These are phyloP conservation scores for Phymorhynchus buccinoides DNA, from an alignment of 1,140 invertebrate genomes.

Conservation along the genomic window DNA sequence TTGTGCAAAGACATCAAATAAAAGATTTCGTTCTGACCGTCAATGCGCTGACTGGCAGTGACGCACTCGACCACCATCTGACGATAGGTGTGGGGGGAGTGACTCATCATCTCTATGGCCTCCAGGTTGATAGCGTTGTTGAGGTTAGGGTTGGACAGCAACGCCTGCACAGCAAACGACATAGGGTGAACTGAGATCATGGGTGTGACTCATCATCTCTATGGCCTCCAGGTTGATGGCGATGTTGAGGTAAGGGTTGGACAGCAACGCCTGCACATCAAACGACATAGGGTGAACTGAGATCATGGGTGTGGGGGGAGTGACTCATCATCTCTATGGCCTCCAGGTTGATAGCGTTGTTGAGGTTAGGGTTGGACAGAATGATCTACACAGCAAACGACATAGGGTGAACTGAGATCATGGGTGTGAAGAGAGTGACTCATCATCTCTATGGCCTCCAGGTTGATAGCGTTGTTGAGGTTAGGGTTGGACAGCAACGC, in stretches of 20 bases:
- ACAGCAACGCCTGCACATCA: constrained; percentile 62
- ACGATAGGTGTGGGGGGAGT: constrained; percentile 63
- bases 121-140: constrained; percentile 66
- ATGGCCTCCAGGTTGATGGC: constrained; percentile 67
- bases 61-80: constrained; percentile 70
- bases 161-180: constrained; percentile 53
- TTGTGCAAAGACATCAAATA: no score
- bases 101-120: constrained; percentile 65
- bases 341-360: constrained; percentile 65
- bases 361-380: constrained; percentile 62
- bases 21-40: constrained; percentile 48
- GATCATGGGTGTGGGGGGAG: constrained; percentile 64
- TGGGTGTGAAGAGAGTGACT: constrained; percentile 62
- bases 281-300: constrained; percentile 32
- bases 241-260: constrained; percentile 63
- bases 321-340: constrained; percentile 65
- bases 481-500: constrained; percentile 65
- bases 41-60: constrained; percentile 63
- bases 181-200: no score
- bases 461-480: constrained; percentile 64
- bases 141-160: constrained; percentile 65
- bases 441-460: constrained; percentile 66
- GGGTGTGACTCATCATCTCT: constrained; percentile 63
- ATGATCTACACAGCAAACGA: constrained; percentile 56
- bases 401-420: no score